Evolutionary conservation across 64 coral and sea anemone species (phyloP).

Genomic region (Orbicella faveolata): DNA sequence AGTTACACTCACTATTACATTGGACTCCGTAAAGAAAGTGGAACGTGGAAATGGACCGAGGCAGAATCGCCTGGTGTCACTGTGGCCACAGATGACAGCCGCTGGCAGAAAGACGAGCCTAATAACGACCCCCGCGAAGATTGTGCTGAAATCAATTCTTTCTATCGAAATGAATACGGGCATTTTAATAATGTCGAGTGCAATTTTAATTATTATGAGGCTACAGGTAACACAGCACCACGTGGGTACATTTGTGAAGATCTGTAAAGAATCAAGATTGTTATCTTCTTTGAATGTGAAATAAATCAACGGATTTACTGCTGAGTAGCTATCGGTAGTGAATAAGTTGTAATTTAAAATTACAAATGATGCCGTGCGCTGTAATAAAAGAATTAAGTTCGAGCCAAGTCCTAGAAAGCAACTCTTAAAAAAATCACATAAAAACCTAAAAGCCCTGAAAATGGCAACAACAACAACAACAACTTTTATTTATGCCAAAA

Average conservation of each 20-base stretch:
- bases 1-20: not conserved
- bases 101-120: not conserved
- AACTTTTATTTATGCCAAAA: no score
- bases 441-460: no score
- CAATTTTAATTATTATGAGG: not conserved
- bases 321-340: no score
- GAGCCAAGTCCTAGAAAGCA: no score
- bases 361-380: no score
- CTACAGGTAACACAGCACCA: not conserved
- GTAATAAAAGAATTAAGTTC: no score
- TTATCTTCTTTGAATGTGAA: no score
- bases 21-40: constrained; percentile 10
- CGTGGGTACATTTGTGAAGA: not conserved
- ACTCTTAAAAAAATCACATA: no score
- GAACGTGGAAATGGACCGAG: not conserved
- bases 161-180: not conserved
- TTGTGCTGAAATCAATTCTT: not conserved
- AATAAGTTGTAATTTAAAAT: no score
- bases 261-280: no score
- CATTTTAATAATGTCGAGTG: not conserved
- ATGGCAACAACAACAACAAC: no score
- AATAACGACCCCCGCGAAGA: not conserved
- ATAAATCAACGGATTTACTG: no score
- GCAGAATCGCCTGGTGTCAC: not conserved
- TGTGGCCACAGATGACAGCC: not conserved